Evolutionary conservation across 2,113 vertebrate species (phyloP).

Genomic region (Hemiscyllium ocellatum): DNA sequence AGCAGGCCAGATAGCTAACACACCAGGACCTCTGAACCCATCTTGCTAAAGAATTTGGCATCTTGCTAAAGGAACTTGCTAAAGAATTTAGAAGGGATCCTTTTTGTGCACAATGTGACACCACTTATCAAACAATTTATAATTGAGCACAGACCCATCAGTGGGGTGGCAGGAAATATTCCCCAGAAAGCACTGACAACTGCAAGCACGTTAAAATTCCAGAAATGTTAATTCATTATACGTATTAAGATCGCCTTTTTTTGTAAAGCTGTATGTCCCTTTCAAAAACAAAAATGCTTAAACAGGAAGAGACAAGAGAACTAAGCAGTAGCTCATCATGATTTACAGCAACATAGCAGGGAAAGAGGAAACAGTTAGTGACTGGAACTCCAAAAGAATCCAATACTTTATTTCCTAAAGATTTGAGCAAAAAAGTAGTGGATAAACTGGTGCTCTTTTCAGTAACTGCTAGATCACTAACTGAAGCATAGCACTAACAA

Average conservation of each 20-base stretch:
- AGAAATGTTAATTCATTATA: not conserved
- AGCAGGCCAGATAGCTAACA: too few relatives aligned
- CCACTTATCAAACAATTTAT: not conserved
- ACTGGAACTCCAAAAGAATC: not conserved
- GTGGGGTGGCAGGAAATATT: not conserved
- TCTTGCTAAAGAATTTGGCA: not conserved
- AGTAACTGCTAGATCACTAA: not conserved
- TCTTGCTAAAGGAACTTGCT: not conserved
- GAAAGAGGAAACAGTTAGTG: not conserved
- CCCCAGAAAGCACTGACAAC: not conserved
- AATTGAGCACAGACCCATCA: not conserved
- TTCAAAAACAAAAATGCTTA: not conserved
- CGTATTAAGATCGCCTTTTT: not conserved
- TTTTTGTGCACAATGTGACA: not conserved
- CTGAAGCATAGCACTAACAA: not conserved
- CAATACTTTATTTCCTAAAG: not conserved
- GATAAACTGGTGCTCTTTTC: not conserved
- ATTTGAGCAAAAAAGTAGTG: not conserved
- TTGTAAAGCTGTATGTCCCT: not conserved
- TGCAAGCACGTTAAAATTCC: not conserved
- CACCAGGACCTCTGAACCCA: not conserved
- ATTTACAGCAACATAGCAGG: not conserved
- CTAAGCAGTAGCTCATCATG: not conserved
- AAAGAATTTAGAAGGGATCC: not conserved
- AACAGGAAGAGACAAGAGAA: not conserved